Evolutionary conservation across 2,888 invertebrate species (phyloP), one percentile per base, ranked within the genome.

Genomic region (Cheiracanthium punctorium): DNA sequence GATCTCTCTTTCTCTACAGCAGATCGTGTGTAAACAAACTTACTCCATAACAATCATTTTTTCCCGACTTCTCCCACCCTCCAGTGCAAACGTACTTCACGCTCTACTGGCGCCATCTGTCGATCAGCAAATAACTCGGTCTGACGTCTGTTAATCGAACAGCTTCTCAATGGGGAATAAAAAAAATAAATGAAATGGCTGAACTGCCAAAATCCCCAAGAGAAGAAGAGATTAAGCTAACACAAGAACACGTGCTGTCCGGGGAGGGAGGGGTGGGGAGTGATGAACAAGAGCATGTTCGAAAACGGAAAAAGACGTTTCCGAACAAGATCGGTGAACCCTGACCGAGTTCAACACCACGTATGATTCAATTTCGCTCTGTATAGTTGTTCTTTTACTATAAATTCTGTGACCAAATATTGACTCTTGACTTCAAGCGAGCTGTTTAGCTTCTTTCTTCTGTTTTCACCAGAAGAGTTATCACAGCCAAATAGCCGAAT

Each of bases 101-200:
- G 64, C 74, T 58, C 52, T 67, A 28, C 67, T 70, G 72, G 73
- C 79, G 77, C 79, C 84, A 84, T 84, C 84, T 84, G 73, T 72
- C 41, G 79, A 67, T 33, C 29, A 33, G 41, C 67, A 32, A 48
- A 65, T 71, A 84, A 84, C 75, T 82, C 33, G 17, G 14, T 2
- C 48, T 48, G 48, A 17, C 17, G 48, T 5, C 17, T 2, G 10
- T 48, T 48, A 48, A 48, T 14, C 48, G 48, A 48, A 48, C 17
- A 17, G 48, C 24, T 10, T 37, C 10, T 37, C 10, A 10, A 37
- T 10, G 37, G 4, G 37, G 7, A 24, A 5, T 24, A 58, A 5
- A 17, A 24, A 24, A 58, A 58, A 5, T 2, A 24, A 58, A 24
- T 37, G 37, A 10, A 7, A 37, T 37, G 4, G 10, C 10, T 7